These are phyloP conservation scores for Brevipalpus yothersi DNA, from an alignment of 1,140 invertebrate species.

Conservation along the genomic window DNA sequence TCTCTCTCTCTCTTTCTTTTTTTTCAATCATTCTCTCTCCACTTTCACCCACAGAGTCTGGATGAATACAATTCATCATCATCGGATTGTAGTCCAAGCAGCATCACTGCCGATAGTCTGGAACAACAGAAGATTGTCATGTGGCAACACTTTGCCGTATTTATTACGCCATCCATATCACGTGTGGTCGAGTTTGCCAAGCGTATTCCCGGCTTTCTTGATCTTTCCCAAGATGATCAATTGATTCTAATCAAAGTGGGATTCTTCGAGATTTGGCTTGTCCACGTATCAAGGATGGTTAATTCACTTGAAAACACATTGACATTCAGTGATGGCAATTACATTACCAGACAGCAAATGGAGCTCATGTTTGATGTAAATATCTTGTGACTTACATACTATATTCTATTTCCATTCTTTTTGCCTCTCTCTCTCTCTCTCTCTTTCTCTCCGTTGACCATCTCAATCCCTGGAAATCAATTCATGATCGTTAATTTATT, in stretches of 20 bases:
- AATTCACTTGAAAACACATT: slow-evolving; percentile 34
- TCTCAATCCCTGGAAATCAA: no score
- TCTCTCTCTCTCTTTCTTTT: not conserved
- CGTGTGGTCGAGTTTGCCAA: slow-evolving; percentile 82
- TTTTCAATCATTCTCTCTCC: slow-evolving; percentile 4
- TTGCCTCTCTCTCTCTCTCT: no score
- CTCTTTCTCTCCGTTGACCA: not conserved
- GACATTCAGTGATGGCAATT: slow-evolving; percentile 77
- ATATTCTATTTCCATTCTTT: not conserved
- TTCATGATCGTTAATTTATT: no score
- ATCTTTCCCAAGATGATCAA: slow-evolving; percentile 71
- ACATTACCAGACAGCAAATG: slow-evolving; percentile 55
- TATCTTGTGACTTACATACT: slow-evolving; percentile 14
- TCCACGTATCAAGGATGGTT: slow-evolving; percentile 57
- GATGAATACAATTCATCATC: slow-evolving; percentile 12
- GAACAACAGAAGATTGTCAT: slow-evolving; percentile 22
- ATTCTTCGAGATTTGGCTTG: slow-evolving; percentile 88
- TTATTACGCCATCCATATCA: slow-evolving; percentile 47
- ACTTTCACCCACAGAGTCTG: slow-evolving; percentile 14
- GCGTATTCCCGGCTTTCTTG: slow-evolving; percentile 60
- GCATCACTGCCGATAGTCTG: slow-evolving; percentile 15
- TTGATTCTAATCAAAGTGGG: slow-evolving; percentile 79
- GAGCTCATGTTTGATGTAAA: slow-evolving; percentile 81
- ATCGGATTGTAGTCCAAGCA: slow-evolving; percentile 3
- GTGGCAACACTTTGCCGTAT: slow-evolving; percentile 20